Evolutionary conservation across 2,888 invertebrate genomes (phyloP), one percentile per base, ranked within the genome.

Genomic region (Eristalinus aeneus): DNA sequence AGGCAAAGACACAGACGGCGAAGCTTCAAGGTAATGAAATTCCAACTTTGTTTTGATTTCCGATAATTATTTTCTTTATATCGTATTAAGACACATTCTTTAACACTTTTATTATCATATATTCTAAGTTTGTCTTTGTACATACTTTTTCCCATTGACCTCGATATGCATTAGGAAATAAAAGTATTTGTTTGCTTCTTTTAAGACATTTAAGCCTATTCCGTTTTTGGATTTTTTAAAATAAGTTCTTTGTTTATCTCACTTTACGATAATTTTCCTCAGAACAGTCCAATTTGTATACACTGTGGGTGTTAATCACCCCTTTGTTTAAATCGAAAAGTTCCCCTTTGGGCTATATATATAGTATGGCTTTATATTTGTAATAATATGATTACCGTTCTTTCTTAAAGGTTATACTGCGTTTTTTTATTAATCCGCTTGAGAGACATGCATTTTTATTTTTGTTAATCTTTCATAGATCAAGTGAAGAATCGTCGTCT

Each of bases 1-100:
- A 89, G 91, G 92, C 89, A 90, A 91, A 89, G 90, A 89, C 88
- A 90, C 90, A 89, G 91, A 92, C 91, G 93, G 93, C 93, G 93
- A 93, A 92, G 93, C 93, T 93, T 93, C 93, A 92, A 93, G 93
- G 94, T 93, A 92, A 90, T 81, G 8, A 53, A 61, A 56, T 73
- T 27, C 36, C 34, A 46, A 23, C 8, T 72, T 36, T 68, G 39
- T 36, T 31, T n/a, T 71, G 27, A 16, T 31, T 58, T 67, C 12
- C 27, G 5, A 34, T 75, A 65, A 32, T 58, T 69, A 61, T 23
- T 53, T 53, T 10, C n/a, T 46, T 16, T 46, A 46, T 46, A 46
- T 46, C 46, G 46, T 46, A 46, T 46, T 16, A 46, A 46, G 46
- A 16, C n/a, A 8, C 46, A 8, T 16, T 6, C 16, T 46, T 6